phyloP scores from a whole-genome alignment of 2,888 invertebrate species.

The Drosophila anomalipes region DNA sequence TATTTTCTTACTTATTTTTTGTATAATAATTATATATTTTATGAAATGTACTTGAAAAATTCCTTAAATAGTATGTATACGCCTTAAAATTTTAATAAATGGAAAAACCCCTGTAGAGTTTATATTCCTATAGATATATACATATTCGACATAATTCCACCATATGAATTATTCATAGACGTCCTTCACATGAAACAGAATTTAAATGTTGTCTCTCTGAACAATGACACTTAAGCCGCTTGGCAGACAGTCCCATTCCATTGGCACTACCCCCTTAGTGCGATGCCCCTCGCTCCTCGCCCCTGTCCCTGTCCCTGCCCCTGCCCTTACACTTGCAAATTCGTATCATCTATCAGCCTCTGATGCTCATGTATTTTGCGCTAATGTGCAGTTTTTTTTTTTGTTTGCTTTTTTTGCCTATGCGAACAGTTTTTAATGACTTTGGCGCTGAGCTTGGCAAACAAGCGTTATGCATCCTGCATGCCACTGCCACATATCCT shows the following conservation, averaged over 20 bases:
- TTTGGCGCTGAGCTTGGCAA: constrained; percentile 76
- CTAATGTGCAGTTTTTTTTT: constrained; percentile 70
- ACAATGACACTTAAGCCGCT: constrained; percentile 79
- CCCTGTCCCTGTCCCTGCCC: background rate
- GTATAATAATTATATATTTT: background rate
- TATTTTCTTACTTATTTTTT: background rate
- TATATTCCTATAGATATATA: background rate
- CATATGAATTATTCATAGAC: constrained; percentile 67
- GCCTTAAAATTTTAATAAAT: background rate
- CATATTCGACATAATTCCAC: constrained; percentile 34
- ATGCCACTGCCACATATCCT: constrained; percentile 39
- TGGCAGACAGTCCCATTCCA: constrained; percentile 63
- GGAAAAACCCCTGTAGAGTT: background rate
- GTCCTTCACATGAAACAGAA: constrained; percentile 64
- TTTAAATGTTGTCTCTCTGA: constrained; percentile 69
- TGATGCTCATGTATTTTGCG: constrained; percentile 67
- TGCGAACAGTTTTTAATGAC: constrained; percentile 80
- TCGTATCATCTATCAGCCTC: constrained; percentile 56
- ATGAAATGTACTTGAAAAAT: background rate
- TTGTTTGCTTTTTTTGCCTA: constrained; percentile 64
- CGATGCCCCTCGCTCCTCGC: background rate
- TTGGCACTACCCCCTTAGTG: background rate
- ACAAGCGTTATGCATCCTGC: constrained; percentile 71
- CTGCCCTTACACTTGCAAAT: constrained; percentile 12
- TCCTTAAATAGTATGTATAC: background rate